Percentiles rank a stretch among this genome's conserved stretches.
phyloP scores from a whole-genome alignment of 92 coral and sea anemone genomes.

The Phenganax stokvisi region DNA sequence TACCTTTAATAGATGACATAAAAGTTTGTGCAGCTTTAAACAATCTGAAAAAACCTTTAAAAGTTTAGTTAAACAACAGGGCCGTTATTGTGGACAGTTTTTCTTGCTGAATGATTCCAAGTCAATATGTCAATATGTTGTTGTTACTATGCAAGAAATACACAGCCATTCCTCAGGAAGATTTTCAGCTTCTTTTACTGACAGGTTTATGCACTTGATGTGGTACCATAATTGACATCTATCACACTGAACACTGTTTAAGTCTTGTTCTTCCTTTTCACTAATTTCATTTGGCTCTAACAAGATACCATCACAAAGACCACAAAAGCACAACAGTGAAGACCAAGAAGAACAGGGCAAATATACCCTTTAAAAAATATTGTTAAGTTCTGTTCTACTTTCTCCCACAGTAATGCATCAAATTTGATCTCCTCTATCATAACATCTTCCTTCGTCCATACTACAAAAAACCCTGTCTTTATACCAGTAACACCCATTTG shows the following conservation, averaged over 20 bases:
- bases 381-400: conserved; percentile 3
- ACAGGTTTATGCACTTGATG: neutral
- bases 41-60: conserved; percentile 14
- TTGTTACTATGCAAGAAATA: neutral
- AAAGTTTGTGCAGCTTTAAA: conserved; percentile 36
- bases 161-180: neutral
- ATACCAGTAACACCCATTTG: conserved; percentile 34
- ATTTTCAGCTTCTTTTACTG: conserved; percentile 3
- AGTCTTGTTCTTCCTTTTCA: conserved; percentile 11
- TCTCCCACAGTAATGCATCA: neutral
- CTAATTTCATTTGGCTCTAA: neutral
- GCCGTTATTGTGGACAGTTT: too few species aligned
- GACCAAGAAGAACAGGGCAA: conserved; percentile 1
- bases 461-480: conserved; percentile 17
- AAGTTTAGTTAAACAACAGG: too few species aligned
- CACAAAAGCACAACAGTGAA: neutral
- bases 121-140: too few species aligned
- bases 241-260: neutral
- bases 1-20: conserved; percentile 48
- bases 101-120: too few species aligned
- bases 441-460: conserved; percentile 27
- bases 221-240: conserved; percentile 1
- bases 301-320: neutral
- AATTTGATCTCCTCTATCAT: conserved; percentile 21
- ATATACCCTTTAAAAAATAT: conserved; percentile 2